Evolutionary conservation across 2,797 vertebrate species (phyloP), one percentile per base, ranked within the genome.

Genomic region (Danio aesculapii): DNA sequence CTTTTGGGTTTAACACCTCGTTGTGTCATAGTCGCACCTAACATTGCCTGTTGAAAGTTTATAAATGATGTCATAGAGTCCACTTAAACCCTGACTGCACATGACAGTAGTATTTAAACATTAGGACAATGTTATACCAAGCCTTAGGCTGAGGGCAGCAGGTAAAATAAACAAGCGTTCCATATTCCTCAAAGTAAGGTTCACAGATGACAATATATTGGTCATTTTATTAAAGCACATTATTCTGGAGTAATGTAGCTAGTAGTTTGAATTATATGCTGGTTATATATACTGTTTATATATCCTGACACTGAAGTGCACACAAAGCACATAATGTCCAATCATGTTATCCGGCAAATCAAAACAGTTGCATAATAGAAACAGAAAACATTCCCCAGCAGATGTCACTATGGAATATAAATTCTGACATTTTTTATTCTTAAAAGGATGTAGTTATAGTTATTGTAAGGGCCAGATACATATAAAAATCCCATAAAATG

Each of bases 91-190:
- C 52, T 80, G 80, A 81, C 74, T 64, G 77, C 70, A 81, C 74
- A 73, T 83, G 83, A 84, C 81, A 84, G 83, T 70, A 74, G 49
- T 49, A 69, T 68, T 86, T 84, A 84, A 84, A 83, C 80, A 52
- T 49, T 67, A 68, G 59, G 77, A 46, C 77, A 61, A 72, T 58
- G 66, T 68, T 70, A 58, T 81, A 79, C 79, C 81, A 79, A 78
- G 64, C 43, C 53, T 81, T 80, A 81, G 81, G 81, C 75, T 77
- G 74, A 81, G 57, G 78, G 75, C 81, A 79, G 71, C 78, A 43
- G 81, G 83, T 81, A 86, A 86, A 82, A 84, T 84, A 81, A 86
- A 84, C 85, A 76, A 84, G 74, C 83, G 70, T 52, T 78, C 63
- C 64, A 44, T 68, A 79, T 73, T 41, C 43, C 43, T 66, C 52